Evolutionary conservation across 2,113 vertebrate species (phyloP).

Genomic region (Proteles cristata): DNA sequence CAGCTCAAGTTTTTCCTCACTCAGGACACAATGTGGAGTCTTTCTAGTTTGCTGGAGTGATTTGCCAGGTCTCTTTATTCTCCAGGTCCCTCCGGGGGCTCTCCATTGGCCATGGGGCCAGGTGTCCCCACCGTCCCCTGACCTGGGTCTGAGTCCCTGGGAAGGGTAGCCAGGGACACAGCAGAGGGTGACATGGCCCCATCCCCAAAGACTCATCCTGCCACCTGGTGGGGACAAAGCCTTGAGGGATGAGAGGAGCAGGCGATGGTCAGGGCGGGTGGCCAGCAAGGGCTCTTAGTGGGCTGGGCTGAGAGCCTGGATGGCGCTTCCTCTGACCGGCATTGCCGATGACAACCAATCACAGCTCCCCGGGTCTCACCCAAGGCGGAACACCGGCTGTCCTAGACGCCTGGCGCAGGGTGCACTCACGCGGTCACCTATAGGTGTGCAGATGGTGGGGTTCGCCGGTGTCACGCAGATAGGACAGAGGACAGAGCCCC

Average conservation of each 20-base stretch:
- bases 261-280: neutral
- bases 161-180: neutral
- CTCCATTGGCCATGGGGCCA: neutral
- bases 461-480: neutral
- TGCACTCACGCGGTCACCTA: neutral
- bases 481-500: neutral
- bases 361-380: neutral
- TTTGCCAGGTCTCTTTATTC: neutral
- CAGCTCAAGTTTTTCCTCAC: neutral
- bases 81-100: neutral
- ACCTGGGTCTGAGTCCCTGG: neutral
- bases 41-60: neutral
- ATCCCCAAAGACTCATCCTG: neutral
- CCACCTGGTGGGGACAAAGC: neutral
- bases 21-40: neutral
- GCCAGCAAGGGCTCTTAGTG: neutral
- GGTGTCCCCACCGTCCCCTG: fast-evolving
- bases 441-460: neutral
- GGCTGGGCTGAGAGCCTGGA: neutral
- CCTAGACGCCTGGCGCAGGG: neutral
- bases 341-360: neutral
- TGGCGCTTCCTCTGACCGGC: neutral
- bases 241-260: neutral
- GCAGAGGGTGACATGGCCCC: neutral
- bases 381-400: neutral